phyloP scores from a whole-genome alignment of 2,888 invertebrate genomes.

The Dynastes tityus region DNA sequence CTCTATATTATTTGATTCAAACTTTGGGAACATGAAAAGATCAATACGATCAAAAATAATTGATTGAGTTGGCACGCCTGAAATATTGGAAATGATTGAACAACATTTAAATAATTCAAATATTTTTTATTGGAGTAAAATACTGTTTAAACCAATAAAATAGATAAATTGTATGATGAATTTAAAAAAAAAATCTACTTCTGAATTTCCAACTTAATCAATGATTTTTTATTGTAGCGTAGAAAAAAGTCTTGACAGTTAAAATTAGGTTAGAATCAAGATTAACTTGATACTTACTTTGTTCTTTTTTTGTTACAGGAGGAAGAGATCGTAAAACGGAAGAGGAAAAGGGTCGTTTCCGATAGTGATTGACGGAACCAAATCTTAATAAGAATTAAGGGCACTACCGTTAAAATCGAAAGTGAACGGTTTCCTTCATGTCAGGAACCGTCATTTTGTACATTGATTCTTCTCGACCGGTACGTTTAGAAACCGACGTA shows the following conservation, averaged over 20 bases:
- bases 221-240: too few relatives aligned
- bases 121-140: too few relatives aligned
- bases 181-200: too few relatives aligned
- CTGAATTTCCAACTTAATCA: too few relatives aligned
- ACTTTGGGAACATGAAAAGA: too few relatives aligned
- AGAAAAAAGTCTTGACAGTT: background rate
- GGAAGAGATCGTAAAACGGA: constrained; percentile 92
- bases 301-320: constrained; percentile 75
- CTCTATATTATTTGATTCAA: too few relatives aligned
- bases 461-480: constrained; percentile 20
- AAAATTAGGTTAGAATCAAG: background rate
- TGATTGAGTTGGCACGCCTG: too few relatives aligned
- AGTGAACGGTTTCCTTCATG: constrained; percentile 36
- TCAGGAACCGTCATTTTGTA: constrained; percentile 7
- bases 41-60: too few relatives aligned
- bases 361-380: constrained; percentile 89
- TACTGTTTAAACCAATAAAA: too few relatives aligned
- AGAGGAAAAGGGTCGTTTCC: constrained; percentile 91
- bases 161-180: too few relatives aligned
- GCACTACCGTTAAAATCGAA: constrained; percentile 39
- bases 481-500: constrained; percentile 25
- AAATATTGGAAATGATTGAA: too few relatives aligned
- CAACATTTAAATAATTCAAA: too few relatives aligned
- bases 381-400: constrained; percentile 52
- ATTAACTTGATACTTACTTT: background rate